A percentile compares a stretch with the other conserved stretches of the same genome.
These are phyloP conservation scores for Acronicta psi DNA, from an alignment of 2,888 invertebrate genomes.

Conservation along the genomic window DNA sequence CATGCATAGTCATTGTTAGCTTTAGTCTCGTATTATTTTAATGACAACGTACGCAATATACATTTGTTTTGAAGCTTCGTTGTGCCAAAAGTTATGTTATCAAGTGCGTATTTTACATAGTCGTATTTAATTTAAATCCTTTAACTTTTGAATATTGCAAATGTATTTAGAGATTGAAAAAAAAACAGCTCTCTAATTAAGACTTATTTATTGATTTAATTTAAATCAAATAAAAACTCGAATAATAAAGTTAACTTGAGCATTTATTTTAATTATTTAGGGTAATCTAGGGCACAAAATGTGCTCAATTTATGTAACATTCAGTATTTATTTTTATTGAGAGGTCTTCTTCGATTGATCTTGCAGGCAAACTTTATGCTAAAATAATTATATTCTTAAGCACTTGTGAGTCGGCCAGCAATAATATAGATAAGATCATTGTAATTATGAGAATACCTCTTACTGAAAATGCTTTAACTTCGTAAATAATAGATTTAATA, in stretches of 20 bases:
- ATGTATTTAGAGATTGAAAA: constrained; percentile 54
- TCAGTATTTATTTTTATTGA: constrained; percentile 56
- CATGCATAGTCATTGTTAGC: constrained; percentile 81
- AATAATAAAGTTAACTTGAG: constrained; percentile 43
- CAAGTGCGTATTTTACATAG: constrained; percentile 57
- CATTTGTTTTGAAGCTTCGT: constrained; percentile 66
- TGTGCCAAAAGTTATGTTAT: constrained; percentile 63
- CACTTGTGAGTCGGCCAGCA: constrained; percentile 41
- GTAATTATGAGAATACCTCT: constrained; percentile 56
- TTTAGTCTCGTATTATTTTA: constrained; percentile 71
- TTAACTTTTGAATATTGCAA: constrained; percentile 33
- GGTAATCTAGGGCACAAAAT: constrained; percentile 30
- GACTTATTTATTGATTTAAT: constrained; percentile 73
- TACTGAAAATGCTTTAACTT: constrained; percentile 66
- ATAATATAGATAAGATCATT: constrained; percentile 42
- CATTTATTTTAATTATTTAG: constrained; percentile 60
- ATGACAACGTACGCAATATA: constrained; percentile 56
- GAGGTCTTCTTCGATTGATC: constrained; percentile 46
- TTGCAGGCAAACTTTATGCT: constrained; percentile 25
- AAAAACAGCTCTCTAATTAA: constrained; percentile 78
- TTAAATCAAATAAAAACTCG: constrained; percentile 20
- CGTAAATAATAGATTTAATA: constrained; percentile 56
- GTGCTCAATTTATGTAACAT: constrained; percentile 32
- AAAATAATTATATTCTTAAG: constrained; percentile 24
- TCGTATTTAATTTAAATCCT: too few species aligned